Percentiles rank a stretch among this genome's conserved stretches.
phyloP scores from a whole-genome alignment of 2,888 invertebrate genomes.

The Steinernema scapterisci region DNA sequence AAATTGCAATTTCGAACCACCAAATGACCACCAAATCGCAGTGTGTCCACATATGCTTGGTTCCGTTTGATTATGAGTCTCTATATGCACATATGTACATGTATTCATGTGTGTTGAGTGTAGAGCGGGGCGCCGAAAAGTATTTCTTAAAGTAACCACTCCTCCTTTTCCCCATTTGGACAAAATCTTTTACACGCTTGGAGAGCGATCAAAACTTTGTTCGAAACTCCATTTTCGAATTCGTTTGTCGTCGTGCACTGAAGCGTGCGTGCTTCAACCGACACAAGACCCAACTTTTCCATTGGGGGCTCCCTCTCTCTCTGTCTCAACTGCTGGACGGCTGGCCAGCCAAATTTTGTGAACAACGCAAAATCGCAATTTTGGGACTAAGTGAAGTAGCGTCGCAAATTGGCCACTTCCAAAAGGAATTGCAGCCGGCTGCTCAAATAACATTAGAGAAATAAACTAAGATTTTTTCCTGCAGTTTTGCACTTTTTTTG shows the following conservation, averaged over 20 bases:
- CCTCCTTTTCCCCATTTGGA: conserved; percentile 16
- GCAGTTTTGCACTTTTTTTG: no score
- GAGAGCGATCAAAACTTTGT: conserved; percentile 31
- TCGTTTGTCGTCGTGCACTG: conserved; percentile 22
- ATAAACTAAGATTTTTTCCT: no score
- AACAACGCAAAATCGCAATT: no score
- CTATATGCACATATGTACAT: neutral
- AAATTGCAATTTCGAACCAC: neutral
- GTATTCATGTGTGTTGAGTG: neutral
- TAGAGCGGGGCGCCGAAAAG: neutral
- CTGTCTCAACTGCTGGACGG: no score
- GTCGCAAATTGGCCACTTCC: no score
- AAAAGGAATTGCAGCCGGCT: no score
- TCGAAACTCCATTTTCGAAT: conserved; percentile 33
- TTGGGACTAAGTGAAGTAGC: no score
- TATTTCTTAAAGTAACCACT: conserved; percentile 16
- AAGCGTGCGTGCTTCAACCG: conserved; percentile 6
- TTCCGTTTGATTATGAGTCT: neutral
- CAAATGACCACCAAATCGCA: neutral
- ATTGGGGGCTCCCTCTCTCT: no score
- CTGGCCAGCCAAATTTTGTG: no score
- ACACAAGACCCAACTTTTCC: no score
- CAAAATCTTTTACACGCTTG: conserved; percentile 31
- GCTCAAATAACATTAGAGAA: no score
- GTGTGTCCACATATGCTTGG: neutral